Evolutionary conservation across 2,888 invertebrate genomes (phyloP).

Genomic region (Hypolimnas misippus): DNA sequence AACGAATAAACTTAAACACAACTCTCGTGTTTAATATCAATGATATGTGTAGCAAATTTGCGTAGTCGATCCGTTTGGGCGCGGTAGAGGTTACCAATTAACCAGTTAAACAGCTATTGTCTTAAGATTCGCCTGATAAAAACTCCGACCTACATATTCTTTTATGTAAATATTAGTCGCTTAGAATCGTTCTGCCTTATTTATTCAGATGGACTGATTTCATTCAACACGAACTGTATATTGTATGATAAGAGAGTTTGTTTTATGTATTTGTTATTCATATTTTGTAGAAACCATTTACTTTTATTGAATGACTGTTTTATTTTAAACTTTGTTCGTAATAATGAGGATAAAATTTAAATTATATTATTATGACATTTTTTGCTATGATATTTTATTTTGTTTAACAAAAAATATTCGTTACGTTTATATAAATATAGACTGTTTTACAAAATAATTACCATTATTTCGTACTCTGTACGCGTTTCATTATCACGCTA

Average conservation of each 20-base stretch:
- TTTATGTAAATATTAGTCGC: constrained; percentile 32
- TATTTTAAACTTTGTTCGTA: not conserved
- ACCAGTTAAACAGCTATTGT: constrained; percentile 32
- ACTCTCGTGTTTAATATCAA: not conserved
- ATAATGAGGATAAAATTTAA: not conserved
- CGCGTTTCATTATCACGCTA: constrained; percentile 35
- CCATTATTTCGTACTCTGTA: constrained; percentile 24
- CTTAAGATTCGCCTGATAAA: constrained; percentile 22
- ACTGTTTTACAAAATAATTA: constrained; percentile 38
- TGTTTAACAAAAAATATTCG: not conserved
- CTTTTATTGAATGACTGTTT: not conserved
- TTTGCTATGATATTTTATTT: not conserved
- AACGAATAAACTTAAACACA: too few relatives aligned
- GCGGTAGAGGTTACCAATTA: constrained; percentile 21
- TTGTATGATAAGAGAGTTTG: constrained; percentile 7
- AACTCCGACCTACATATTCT: constrained; percentile 38
- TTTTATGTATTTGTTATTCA: constrained; percentile 4
- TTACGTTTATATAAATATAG: constrained; percentile 20
- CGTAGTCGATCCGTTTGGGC: constrained; percentile 18
- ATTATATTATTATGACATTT: not conserved
- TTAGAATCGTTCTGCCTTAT: constrained; percentile 24
- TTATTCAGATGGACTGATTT: constrained; percentile 32
- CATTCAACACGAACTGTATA: constrained; percentile 31
- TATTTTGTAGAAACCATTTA: not conserved
- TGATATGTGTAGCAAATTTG: constrained; percentile 1